A percentile compares a stretch with the other conserved stretches of the same genome.
Evolutionary conservation across 2,113 vertebrate genomes (phyloP).

Genomic region (Rhinolophus sinicus): DNA sequence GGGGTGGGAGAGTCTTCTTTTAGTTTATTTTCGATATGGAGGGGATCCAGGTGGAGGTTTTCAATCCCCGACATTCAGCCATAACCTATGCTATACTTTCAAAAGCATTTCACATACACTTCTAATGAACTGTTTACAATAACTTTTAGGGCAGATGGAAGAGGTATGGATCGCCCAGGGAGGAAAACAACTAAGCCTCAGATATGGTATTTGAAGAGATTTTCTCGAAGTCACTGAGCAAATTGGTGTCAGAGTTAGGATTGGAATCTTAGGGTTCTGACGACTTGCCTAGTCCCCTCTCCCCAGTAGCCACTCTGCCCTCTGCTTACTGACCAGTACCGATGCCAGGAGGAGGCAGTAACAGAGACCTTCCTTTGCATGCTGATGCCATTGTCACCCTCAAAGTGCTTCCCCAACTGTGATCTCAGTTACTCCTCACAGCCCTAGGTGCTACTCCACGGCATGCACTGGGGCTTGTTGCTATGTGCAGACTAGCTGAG

Average conservation of each 20-base stretch:
- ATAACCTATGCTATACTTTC: not conserved
- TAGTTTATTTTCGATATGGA: not conserved
- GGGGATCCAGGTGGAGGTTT: not conserved
- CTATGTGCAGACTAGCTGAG: conserved; percentile 10
- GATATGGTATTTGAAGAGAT: not conserved
- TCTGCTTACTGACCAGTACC: not conserved
- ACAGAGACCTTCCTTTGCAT: not conserved
- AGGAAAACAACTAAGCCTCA: not conserved
- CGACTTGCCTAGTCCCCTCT: not conserved
- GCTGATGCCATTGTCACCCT: conserved; percentile 21
- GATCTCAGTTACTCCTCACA: conserved; percentile 69
- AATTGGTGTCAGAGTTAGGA: not conserved
- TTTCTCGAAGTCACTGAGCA: conserved; percentile 4
- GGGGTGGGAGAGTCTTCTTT: not conserved
- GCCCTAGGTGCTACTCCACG: conserved; percentile 55
- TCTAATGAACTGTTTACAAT: conserved; percentile 53
- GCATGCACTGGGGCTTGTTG: conserved; percentile 13
- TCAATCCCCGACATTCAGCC: not conserved
- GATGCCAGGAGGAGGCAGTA: not conserved
- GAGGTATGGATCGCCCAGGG: not conserved
- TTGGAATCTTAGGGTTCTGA: conserved; percentile 22
- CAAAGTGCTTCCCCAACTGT: conserved; percentile 57
- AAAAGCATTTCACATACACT: conserved; percentile 8
- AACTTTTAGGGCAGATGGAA: not conserved
- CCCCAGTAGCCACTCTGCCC: too few species aligned